These are phyloP conservation scores for Tupaia tana DNA, from an alignment of 2,113 vertebrate species.

Conservation along the genomic window DNA sequence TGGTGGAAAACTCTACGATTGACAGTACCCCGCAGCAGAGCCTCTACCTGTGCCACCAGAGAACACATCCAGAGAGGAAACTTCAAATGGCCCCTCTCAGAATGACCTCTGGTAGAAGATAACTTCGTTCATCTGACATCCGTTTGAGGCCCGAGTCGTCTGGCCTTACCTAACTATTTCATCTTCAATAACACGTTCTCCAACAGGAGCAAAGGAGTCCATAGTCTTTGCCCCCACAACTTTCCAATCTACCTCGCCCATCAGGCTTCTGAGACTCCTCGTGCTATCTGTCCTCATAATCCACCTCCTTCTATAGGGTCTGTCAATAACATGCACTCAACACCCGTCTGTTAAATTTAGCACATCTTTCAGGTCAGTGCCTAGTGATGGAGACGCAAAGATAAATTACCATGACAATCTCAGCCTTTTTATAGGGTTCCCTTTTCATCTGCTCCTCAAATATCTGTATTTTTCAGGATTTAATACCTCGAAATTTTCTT, in stretches of 20 bases:
- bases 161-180: not conserved
- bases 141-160: not conserved
- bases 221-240: not conserved
- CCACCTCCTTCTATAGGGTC: not conserved
- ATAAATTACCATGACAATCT: not conserved
- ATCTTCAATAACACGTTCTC: not conserved
- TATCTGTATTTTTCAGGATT: not conserved
- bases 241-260: not conserved
- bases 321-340: not conserved
- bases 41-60: not conserved
- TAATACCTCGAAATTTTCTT: not conserved
- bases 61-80: not conserved
- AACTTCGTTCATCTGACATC: not conserved
- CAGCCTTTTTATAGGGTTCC: not conserved
- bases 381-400: not conserved
- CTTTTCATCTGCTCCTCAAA: not conserved
- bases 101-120: not conserved
- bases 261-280: not conserved
- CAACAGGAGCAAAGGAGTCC: not conserved
- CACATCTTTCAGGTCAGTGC: not conserved
- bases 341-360: not conserved
- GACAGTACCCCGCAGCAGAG: no score
- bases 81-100: not conserved
- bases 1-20: not conserved
- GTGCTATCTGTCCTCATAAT: not conserved